Percentiles rank a stretch among this genome's conserved stretches.
Evolutionary conservation across 2,797 vertebrate species (phyloP).

Genomic region (Thamnophis elegans): DNA sequence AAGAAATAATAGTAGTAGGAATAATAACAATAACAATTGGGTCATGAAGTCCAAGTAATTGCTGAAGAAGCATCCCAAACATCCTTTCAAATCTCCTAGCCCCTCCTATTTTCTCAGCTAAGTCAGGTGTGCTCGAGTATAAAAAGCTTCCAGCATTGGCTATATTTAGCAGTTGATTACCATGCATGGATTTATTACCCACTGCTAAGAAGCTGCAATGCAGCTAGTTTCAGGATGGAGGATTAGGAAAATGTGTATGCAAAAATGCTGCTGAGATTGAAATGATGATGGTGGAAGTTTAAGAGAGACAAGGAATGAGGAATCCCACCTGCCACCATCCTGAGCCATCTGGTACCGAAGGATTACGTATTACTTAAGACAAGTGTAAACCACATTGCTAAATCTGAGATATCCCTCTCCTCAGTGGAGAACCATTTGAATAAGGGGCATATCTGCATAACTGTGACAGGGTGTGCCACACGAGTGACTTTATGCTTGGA

Average conservation of each 20-base stretch:
- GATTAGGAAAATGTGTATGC: not conserved
- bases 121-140: slow-evolving; percentile 17
- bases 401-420: not conserved
- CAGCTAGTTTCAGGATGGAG: slow-evolving; percentile 9
- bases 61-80: not conserved
- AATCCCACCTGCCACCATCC: not conserved
- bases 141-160: not conserved
- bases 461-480: not conserved
- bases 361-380: not conserved
- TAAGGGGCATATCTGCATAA: too few relatives aligned
- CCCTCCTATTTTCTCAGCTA: not conserved
- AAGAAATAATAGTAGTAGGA: not conserved
- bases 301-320: not conserved
- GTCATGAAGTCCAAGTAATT: not conserved
- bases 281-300: not conserved
- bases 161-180: slow-evolving; percentile 34
- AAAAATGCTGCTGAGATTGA: not conserved
- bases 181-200: slow-evolving; percentile 28
- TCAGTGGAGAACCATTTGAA: not conserved
- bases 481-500: not conserved
- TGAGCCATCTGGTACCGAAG: not conserved
- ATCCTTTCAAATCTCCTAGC: not conserved
- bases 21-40: not conserved
- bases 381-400: not conserved
- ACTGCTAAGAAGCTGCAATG: slow-evolving; percentile 33